Percentiles rank a stretch among this genome's conserved stretches.
These are phyloP conservation scores for Caenorhabditis sp. DNA, from an alignment of 2,888 invertebrate genomes.

Conservation along the genomic window DNA sequence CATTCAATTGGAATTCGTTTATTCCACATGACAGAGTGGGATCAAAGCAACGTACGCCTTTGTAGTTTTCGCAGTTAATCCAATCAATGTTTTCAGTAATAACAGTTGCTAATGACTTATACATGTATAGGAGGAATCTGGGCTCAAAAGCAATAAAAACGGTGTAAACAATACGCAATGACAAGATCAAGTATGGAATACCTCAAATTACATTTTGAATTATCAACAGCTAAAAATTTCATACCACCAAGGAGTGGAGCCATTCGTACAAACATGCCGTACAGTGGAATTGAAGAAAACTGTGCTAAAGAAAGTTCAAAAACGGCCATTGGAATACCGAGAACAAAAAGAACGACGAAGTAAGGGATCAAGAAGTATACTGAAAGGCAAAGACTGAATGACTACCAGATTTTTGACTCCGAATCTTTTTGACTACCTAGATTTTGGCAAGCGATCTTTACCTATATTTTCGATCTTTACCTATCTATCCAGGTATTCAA, in stretches of 20 bases:
- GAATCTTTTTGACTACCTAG: background rate
- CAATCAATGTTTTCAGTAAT: slow-evolving; percentile 21
- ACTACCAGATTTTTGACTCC: no score
- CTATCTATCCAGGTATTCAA: no score
- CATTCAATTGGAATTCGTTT: slow-evolving; percentile 19
- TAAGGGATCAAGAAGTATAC: slow-evolving; percentile 44
- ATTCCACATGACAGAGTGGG: slow-evolving; percentile 27
- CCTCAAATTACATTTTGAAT: slow-evolving; percentile 4
- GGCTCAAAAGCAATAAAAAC: slow-evolving; percentile 36
- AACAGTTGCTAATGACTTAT: slow-evolving; percentile 19
- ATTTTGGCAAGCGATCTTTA: no score
- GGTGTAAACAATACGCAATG: slow-evolving; percentile 31
- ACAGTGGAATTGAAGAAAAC: slow-evolving; percentile 40
- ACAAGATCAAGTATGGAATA: slow-evolving; percentile 25
- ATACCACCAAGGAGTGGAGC: slow-evolving; percentile 31
- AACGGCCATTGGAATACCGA: slow-evolving; percentile 50
- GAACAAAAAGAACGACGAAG: slow-evolving; percentile 24
- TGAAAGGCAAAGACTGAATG: background rate
- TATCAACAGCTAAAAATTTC: background rate
- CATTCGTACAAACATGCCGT: slow-evolving; percentile 25
- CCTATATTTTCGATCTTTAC: no score
- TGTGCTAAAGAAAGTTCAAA: slow-evolving; percentile 50
- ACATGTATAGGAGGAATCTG: slow-evolving; percentile 31
- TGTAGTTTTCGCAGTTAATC: slow-evolving; percentile 13
- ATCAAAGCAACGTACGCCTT: slow-evolving; percentile 37